Evolutionary conservation across 2,888 invertebrate genomes (phyloP), one percentile per base, ranked within the genome.

Genomic region (Nudaria mundana): DNA sequence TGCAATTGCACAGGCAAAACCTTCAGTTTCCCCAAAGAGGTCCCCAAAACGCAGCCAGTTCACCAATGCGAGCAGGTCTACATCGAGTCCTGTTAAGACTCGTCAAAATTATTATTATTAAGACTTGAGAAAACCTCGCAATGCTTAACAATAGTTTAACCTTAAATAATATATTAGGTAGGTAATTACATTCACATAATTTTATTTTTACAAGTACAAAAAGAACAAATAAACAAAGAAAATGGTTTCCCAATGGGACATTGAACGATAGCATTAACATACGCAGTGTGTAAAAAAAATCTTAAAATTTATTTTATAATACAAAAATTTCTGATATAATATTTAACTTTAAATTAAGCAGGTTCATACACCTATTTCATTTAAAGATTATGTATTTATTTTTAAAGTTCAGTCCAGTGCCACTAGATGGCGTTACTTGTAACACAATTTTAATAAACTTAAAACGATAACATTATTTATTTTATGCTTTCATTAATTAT

Each of bases 151-250:
- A 18, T 7, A 2, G 18, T n/a, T 13, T 7, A 12, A 18, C 16
- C 3, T 3, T 29, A 15, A 30, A 30, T 37, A n/a, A 16, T 7
- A 22, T 1, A 28, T n/a, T n/a, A n/a, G n/a, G n/a, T n/a, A n/a
- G n/a, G n/a, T n/a, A n/a, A n/a, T n/a, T n/a, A 5, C 15, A 15
- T 22, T 33, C 24, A 12, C 34, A 29, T 12, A 6, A 39, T 29
- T n/a, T 4, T 14, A 22, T 6, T 14, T 23, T 28, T 13, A 18
- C 28, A 39, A 22, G 26, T 33, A 28, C 29, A 29, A 39, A 39
- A 33, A 16, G 22, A 7, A 38, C 32, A 32, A 33, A 22, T 18
- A n/a, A n/a, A n/a, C n/a, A 32, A 39, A 39, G 10, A 23, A 10
- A 23, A 30, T 34, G 23, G 28, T 15, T 23, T 13, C 13, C 5